Conservation (phyloP, 2,888 invertebrate genomes). For the Pogonocherus hispidulus region DNA sequence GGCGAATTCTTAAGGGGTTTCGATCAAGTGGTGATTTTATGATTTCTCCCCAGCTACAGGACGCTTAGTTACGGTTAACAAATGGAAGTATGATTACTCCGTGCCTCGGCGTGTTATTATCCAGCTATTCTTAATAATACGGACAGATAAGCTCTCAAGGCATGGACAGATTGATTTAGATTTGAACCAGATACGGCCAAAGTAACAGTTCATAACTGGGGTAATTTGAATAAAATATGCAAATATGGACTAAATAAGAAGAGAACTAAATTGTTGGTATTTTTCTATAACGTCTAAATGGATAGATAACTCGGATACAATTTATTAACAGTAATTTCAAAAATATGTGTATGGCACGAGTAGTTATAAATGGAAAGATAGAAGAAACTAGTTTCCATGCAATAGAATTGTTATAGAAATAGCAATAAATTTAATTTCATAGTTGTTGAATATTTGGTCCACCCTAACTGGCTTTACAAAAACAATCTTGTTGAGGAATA, state of each 20-base stretch:
- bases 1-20: constrained; percentile 58
- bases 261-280: neutral
- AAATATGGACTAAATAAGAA: neutral
- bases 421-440: too few relatives aligned
- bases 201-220: neutral
- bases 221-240: neutral
- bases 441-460: too few relatives aligned
- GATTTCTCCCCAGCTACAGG: constrained; percentile 44
- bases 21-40: constrained; percentile 64
- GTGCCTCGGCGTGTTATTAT: neutral
- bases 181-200: neutral
- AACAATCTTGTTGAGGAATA: too few relatives aligned
- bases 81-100: constrained; percentile 28
- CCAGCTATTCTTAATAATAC: neutral
- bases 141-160: neutral
- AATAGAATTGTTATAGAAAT: too few relatives aligned
- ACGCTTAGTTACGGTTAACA: constrained; percentile 32
- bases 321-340: too few relatives aligned
- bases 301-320: too few relatives aligned
- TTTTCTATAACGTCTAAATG: neutral
- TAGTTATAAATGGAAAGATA: too few relatives aligned
- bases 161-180: neutral
- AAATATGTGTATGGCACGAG: too few relatives aligned
- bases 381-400: too few relatives aligned
- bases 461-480: too few relatives aligned